A percentile compares a stretch with the other conserved stretches of the same genome.
Conservation (phyloP, 2,888 invertebrate species). For the Cyclophora albipunctata region DNA sequence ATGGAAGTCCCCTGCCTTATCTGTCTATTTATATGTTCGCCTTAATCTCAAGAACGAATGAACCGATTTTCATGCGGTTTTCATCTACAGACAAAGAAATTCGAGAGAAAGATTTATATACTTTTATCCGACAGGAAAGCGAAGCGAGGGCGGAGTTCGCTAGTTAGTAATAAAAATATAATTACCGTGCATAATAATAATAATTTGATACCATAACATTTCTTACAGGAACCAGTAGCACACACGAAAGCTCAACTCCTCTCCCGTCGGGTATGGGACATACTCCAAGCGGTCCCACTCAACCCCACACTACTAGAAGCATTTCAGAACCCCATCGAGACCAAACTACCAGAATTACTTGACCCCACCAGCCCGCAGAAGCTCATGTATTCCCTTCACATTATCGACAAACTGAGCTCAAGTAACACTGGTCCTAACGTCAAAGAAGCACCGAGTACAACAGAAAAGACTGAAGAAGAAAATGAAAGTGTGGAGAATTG, state of each 20-base stretch:
- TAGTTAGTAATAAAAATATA: no score
- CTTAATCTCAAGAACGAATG: no score
- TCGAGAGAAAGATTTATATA: no score
- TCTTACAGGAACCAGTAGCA: conserved; percentile 77
- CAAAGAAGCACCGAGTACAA: conserved; percentile 38
- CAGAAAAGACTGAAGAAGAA: conserved; percentile 52
- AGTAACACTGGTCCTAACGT: conserved; percentile 41
- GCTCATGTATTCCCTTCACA: conserved; percentile 95
- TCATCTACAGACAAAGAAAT: no score
- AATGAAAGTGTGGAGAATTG: conserved; percentile 69
- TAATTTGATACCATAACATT: neutral
- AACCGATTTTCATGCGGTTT: no score
- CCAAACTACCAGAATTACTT: conserved; percentile 82
- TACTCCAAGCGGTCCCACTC: conserved; percentile 92
- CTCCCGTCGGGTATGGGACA: conserved; percentile 95
- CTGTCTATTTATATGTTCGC: no score
- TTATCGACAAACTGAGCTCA: conserved; percentile 77
- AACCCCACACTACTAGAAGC: conserved; percentile 89
- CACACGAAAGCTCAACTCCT: conserved; percentile 92
- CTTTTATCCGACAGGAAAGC: no score
- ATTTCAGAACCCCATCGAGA: conserved; percentile 84
- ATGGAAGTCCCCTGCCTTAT: no score
- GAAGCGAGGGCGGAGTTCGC: no score
- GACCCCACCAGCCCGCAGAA: conserved; percentile 94
- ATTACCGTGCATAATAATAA: no score